Evolutionary conservation across 2,797 vertebrate genomes (phyloP).

Genomic region (Tiaroga cobitis): DNA sequence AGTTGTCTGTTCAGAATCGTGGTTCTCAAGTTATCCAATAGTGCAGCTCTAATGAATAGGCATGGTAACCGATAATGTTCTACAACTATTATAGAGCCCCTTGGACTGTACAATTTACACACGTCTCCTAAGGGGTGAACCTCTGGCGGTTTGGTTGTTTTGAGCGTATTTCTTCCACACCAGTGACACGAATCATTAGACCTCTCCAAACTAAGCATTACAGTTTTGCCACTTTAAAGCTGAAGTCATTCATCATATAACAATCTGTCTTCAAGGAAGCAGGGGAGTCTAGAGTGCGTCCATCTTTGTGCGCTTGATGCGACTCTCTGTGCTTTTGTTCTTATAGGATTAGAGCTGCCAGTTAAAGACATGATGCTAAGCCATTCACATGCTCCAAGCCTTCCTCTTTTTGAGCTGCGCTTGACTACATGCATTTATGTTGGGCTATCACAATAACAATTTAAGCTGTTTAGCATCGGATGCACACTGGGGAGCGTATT

Average conservation of each 20-base stretch:
- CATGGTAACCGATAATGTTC: background rate
- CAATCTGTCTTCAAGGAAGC: background rate
- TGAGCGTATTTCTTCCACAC: background rate
- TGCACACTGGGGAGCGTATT: constrained; percentile 15
- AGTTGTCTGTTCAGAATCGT: no score
- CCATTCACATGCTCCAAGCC: constrained; percentile 71
- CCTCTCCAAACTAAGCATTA: background rate
- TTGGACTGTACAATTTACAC: background rate
- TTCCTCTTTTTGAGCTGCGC: background rate
- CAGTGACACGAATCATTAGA: background rate
- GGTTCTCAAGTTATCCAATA: no score
- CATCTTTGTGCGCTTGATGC: constrained; percentile 52
- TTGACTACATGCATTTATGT: background rate
- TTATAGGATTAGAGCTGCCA: constrained; percentile 65
- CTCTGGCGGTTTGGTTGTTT: background rate
- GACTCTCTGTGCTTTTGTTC: constrained; percentile 56
- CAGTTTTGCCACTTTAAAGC: background rate
- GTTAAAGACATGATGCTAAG: constrained; percentile 74
- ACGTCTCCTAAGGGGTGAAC: background rate
- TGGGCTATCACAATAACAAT: constrained; percentile 19
- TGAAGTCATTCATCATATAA: background rate
- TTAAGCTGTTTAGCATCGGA: constrained; percentile 35
- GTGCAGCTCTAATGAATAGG: no score
- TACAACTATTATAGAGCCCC: background rate
- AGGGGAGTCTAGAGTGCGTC: background rate